Evolutionary conservation across 2,113 vertebrate genomes (phyloP), one percentile per base, ranked within the genome.

Genomic region (Vimba vimba): DNA sequence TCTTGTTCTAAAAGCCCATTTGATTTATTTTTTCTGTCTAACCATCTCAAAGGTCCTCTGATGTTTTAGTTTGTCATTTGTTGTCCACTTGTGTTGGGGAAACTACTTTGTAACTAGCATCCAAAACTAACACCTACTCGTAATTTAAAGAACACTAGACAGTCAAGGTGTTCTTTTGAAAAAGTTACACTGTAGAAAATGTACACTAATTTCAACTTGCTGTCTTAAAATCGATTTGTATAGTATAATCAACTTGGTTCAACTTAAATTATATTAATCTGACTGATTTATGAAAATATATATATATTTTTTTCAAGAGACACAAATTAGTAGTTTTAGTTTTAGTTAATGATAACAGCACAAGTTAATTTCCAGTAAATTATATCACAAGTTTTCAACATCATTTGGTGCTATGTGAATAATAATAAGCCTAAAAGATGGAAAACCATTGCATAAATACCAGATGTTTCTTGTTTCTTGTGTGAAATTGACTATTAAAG

Each of bases 11-110:
- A 77, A 52, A 77, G 45, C 27, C 75, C 55, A 45, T 74, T 47
- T 13, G 39, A 47, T 77, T 10, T 27, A 0, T 77, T 55, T 39
- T 50, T 39, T 39, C 47, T 27, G 33, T 30, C 47, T 17, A 55
- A 21, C 75, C 75, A 55, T 27, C 25, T 77, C 45, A 77, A 77
- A 77, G 19, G 15, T 55, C 30, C 25, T 33, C 27, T 78, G 75
- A 57, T 55, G 75, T 78, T 81, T 39, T 66, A 47, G n/a, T 66
- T 81, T 60, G 33, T 79, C 6, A n/a, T 43, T 79, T 60, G 27
- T 60, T 79, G 3, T 11, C 60, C 25, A 64, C n/a, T 27, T 64
- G 60, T 64, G 23, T 45, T 74, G 71, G 39, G 69, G 23, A 74
- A 47, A 15, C 71, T 47, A 47, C 71, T 74, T 25, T 45, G 39